Evolutionary conservation across 2,888 invertebrate species (phyloP), one percentile per base, ranked within the genome.

Genomic region (Brachypterus glaber): DNA sequence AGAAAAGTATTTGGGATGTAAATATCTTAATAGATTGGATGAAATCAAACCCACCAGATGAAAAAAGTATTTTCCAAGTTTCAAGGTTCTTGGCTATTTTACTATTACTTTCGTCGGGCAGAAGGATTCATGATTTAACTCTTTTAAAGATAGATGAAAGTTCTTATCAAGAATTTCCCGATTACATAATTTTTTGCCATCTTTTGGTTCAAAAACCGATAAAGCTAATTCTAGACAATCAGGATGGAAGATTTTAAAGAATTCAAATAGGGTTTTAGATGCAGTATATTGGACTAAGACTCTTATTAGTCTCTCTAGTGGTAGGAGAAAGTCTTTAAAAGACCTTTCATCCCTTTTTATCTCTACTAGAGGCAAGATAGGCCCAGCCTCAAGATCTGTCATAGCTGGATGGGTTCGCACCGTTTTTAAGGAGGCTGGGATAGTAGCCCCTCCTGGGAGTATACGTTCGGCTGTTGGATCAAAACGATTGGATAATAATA

Each of bases 141-240:
- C 32, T 46, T 12, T 16, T 48, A 30, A 25, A 34, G 18, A 17
- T 32, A 24, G 27, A 43, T 32, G n/a, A 30, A n/a, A 17, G 34
- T 8, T 16, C 9, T 18, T 37, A 41, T 27, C 9, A 37, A 14
- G 13, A 33, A 9, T 12, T 15, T 15, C 18, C 30, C 3, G 32
- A 39, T 14, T 33, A 25, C 12, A 18, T 54, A 7, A 37, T 41
- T 9, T 39, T 54, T 24, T 49, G 47, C 51, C 51, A 12, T 15
- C 29, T 9, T 53, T 50, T 25, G 49, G 52, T 0, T 53, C 51
- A 3, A 53, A 52, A 40, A 53, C 51, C 0, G 51, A 52, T 17
- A 39, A 18, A 4, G 8, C 1, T n/a, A 13, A 7, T 11, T 26
- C 21, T 18, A 30, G 38, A 9, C 44, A 46, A 31, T 47, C 41